phyloP scores from a whole-genome alignment of 2,888 invertebrate genomes.

The Trissolcus brochymenae region DNA sequence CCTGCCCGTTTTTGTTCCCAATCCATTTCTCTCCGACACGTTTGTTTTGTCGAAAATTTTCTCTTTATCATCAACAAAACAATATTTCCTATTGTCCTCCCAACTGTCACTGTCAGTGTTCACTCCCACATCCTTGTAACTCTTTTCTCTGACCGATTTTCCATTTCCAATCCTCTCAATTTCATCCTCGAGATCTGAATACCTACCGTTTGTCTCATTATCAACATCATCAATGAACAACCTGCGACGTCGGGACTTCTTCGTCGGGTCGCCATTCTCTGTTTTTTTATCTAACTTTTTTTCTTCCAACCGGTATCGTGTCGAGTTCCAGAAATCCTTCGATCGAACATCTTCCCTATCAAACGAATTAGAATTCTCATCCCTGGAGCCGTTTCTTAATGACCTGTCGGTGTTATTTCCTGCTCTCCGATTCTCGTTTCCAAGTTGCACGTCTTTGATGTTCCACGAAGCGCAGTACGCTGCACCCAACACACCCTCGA shows the following conservation, averaged over 20 bases:
- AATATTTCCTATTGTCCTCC: background rate
- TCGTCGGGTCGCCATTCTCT: conserved; percentile 52
- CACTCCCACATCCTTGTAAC: conserved; percentile 35
- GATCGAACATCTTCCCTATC: conserved; percentile 7
- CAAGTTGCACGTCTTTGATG: conserved; percentile 60
- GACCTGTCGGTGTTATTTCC: conserved; percentile 41
- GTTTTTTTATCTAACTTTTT: conserved; percentile 58
- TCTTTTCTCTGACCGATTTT: conserved; percentile 62
- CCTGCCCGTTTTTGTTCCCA: conserved; percentile 55
- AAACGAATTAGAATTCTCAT: conserved; percentile 42
- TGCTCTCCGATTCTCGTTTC: conserved; percentile 34
- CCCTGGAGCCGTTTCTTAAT: conserved; percentile 48
- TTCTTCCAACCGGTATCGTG: conserved; percentile 26
- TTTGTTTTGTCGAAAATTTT: background rate
- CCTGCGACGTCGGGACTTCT: conserved; percentile 41
- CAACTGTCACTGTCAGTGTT: conserved; percentile 33
- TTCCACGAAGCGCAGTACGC: conserved; percentile 65
- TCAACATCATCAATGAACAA: conserved; percentile 36
- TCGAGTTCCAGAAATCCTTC: conserved; percentile 34
- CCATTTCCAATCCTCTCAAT: conserved; percentile 51
- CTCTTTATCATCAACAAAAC: background rate
- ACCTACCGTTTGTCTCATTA: conserved; percentile 22
- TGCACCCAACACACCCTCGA: conserved; percentile 28
- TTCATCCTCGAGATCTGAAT: conserved; percentile 58
- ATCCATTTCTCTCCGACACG: conserved; percentile 7